Percentiles rank a stretch among this genome's conserved stretches.
These are phyloP conservation scores for Diplodus sargus DNA, from an alignment of 2,797 vertebrate genomes.

Conservation along the genomic window DNA sequence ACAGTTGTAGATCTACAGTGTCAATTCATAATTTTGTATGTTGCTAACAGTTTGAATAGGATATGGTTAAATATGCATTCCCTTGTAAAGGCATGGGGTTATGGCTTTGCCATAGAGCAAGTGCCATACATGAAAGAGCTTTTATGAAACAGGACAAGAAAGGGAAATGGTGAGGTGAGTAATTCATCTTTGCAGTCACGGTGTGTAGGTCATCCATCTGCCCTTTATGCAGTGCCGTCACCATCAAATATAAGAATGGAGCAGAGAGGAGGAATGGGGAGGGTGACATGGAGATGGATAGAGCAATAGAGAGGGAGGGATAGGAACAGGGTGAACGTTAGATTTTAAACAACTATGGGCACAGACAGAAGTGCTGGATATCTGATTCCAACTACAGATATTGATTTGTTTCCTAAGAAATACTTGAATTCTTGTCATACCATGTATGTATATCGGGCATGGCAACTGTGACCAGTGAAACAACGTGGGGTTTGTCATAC, in stretches of 20 bases:
- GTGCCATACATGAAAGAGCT: neutral
- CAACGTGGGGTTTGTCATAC: neutral
- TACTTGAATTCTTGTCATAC: neutral
- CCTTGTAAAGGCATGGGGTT: neutral
- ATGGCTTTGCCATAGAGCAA: slow-evolving; percentile 15
- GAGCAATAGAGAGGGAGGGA: slow-evolving; percentile 22
- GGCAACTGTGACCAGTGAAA: neutral
- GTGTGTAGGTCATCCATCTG: slow-evolving; percentile 52
- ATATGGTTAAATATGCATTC: neutral
- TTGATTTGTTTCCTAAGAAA: neutral
- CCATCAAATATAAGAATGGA: slow-evolving; percentile 44
- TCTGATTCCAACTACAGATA: neutral
- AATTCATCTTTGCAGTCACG: slow-evolving; percentile 51
- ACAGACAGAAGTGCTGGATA: neutral
- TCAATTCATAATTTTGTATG: too few relatives aligned
- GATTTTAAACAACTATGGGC: slow-evolving; percentile 24
- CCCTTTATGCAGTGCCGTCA: slow-evolving; percentile 47
- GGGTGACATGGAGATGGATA: slow-evolving; percentile 40
- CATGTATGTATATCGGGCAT: neutral
- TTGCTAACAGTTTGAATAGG: neutral
- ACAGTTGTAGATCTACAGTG: neutral
- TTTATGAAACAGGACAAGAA: slow-evolving; percentile 40
- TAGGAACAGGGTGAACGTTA: slow-evolving; percentile 13
- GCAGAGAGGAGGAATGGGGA: slow-evolving; percentile 32
- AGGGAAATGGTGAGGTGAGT: slow-evolving; percentile 24